Base-by-base conservation (phyloP, 2,888 invertebrate genomes). In the Lasioglossum leucozonium region DNA sequence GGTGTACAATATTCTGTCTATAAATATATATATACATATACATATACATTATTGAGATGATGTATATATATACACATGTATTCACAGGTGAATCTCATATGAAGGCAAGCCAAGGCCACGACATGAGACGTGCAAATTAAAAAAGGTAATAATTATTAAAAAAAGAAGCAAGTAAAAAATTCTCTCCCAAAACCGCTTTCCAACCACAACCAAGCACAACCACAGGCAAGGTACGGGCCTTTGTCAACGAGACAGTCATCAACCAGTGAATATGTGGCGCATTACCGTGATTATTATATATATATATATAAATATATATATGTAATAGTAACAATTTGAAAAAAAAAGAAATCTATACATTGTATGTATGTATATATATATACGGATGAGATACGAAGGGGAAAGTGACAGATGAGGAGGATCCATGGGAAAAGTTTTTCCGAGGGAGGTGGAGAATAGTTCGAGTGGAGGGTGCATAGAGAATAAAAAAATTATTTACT, bases 151-250 rank as follows among this genome's bases (percentile, higher is more conserved):
- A 91, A 92, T 93, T 84, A 92, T 91, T 91, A 92, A 90, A 90
- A 85, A 92, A 92, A 94, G 94, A 94, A 94, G 94, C 94, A 94
- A 93, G 94, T 93, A 93, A 94, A 93, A 93, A 94, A 94, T 94
- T 94, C 93, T 94, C 93, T 94, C 94, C 94, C 94, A 94, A 94
- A 94, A 94, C 94, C 94, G 94, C 94, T 88, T 86, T 94, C 94
- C 94, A 94, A 95, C 95, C 95, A 95, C 94, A 94, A 95, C 95
- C 95, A 95, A 95, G 94, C 94, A 95, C 94, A 94, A 94, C 93
- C 94, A 94, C 94, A 95, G 94, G 94, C 95, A 94, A 94, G 93
- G 93, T 95, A 92, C 91, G 93, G 92, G 93, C 93, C 94, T 94
- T 94, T 94, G 93, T 92, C 93, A 93, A 94, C 93, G 93, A 94